Evolutionary conservation across 1,140 invertebrate genomes (phyloP).

Genomic region (Helicoverpa armigera): DNA sequence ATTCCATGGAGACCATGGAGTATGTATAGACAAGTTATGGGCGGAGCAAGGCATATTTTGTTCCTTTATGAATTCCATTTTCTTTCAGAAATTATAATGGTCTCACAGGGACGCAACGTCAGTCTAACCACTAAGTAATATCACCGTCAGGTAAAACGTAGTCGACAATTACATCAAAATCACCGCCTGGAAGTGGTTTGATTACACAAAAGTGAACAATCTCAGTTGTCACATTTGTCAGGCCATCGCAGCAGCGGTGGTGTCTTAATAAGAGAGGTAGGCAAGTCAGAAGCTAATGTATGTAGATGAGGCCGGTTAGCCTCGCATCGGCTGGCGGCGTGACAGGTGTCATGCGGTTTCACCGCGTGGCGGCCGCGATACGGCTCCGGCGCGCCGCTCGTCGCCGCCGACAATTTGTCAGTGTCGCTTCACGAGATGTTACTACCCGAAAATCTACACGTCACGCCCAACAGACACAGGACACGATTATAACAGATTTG

Average conservation of each 20-base stretch:
- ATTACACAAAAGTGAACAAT: not conserved
- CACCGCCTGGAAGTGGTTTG: no score
- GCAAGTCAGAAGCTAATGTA: constrained; percentile 32
- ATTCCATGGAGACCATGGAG: no score
- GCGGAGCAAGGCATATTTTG: no score
- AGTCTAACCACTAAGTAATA: no score
- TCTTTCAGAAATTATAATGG: no score
- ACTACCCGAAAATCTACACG: constrained; percentile 15
- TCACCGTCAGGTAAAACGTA: no score
- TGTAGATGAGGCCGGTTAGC: constrained; percentile 40
- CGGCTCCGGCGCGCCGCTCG: constrained; percentile 15
- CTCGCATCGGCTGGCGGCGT: constrained; percentile 14
- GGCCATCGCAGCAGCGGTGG: not conserved
- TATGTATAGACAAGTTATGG: no score
- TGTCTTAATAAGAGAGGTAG: not conserved
- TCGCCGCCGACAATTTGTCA: constrained; percentile 53
- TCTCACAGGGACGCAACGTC: no score
- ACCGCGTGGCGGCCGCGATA: constrained; percentile 35
- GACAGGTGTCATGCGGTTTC: constrained; percentile 48
- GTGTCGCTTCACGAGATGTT: constrained; percentile 44
- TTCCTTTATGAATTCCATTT: no score
- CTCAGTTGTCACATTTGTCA: constrained; percentile 9
- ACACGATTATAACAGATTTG: constrained; percentile 21
- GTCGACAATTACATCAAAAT: no score
- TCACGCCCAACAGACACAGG: constrained; percentile 43